phyloP scores from a whole-genome alignment of 2,888 invertebrate genomes.

The Pherbina coryleti region DNA sequence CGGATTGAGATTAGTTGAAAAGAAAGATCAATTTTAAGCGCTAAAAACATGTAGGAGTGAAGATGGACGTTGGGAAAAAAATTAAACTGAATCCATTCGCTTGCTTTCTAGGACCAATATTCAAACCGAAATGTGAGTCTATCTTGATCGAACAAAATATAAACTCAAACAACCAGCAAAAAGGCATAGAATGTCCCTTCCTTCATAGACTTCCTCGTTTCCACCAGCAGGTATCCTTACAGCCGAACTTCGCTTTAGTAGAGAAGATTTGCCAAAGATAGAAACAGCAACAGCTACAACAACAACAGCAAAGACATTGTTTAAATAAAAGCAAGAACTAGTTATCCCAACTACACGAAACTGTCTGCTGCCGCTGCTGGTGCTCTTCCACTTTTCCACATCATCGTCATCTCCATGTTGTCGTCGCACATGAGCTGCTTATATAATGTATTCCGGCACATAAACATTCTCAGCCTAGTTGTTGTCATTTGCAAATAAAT shows the following conservation, averaged over 20 bases:
- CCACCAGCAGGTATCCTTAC: not conserved
- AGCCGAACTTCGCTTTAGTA: not conserved
- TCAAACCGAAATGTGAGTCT: too few relatives aligned
- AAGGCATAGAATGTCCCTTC: too few relatives aligned
- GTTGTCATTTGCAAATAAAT: constrained; percentile 30
- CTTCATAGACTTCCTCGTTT: too few relatives aligned
- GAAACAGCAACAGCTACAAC: constrained; percentile 19
- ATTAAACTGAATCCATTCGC: too few relatives aligned
- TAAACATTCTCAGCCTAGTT: constrained; percentile 21
- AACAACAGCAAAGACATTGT: constrained; percentile 18
- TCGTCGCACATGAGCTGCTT: constrained; percentile 4
- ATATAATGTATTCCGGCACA: constrained; percentile 26
- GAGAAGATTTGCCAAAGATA: not conserved
- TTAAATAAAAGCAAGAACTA: constrained; percentile 25
- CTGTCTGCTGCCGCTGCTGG: not conserved
- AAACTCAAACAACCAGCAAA: too few relatives aligned
- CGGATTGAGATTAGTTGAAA: not conserved
- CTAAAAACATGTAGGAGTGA: too few relatives aligned
- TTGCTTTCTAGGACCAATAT: too few relatives aligned
- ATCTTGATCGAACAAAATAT: too few relatives aligned
- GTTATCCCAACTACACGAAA: not conserved
- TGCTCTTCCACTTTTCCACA: not conserved
- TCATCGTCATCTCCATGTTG: constrained; percentile 5
- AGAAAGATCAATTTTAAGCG: not conserved
- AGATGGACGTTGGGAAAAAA: too few relatives aligned